Conservation (phyloP, 2,113 vertebrate species). For the Xenopus tropicalis region DNA sequence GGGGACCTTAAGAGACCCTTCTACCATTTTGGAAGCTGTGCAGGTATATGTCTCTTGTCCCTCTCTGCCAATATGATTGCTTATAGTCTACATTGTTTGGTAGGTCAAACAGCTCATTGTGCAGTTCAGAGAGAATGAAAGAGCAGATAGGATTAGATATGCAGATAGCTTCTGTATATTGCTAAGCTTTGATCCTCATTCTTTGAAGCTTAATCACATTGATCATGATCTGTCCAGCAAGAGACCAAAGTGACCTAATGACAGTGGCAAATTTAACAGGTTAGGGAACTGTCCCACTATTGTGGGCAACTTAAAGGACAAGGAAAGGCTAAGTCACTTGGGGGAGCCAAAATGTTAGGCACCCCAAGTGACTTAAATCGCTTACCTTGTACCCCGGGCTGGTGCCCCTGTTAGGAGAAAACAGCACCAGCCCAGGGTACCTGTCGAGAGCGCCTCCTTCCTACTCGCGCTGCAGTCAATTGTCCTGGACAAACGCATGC, state of each 20-base stretch:
- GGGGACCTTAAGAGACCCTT: too few relatives aligned
- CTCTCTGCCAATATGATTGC: conserved; percentile 23
- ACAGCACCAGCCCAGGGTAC: too few relatives aligned
- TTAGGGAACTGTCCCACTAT: conserved; percentile 8
- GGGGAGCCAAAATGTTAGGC: too few relatives aligned
- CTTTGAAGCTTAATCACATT: conserved; percentile 41
- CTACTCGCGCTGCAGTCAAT: too few relatives aligned
- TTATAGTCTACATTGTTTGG: conserved; percentile 11
- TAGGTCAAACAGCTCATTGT: conserved; percentile 28
- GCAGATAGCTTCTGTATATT: conserved; percentile 15
- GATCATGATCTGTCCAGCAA: conserved; percentile 25
- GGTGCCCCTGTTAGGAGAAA: too few relatives aligned
- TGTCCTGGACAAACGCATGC: too few relatives aligned
- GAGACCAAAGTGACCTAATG: conserved; percentile 37
- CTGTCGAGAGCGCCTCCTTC: too few relatives aligned
- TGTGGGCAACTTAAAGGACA: too few relatives aligned
- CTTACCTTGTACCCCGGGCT: too few relatives aligned
- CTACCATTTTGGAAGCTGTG: not conserved
- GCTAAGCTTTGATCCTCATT: conserved; percentile 31
- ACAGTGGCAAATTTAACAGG: conserved; percentile 29
- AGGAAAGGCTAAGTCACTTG: too few relatives aligned
- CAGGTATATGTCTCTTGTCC: conserved; percentile 31
- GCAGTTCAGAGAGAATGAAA: conserved; percentile 41
- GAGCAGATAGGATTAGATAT: conserved; percentile 33
- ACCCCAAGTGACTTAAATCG: too few relatives aligned